Percentiles rank a stretch among this genome's conserved stretches.
Evolutionary conservation across 2,797 vertebrate species (phyloP).

Genomic region (Microtus obscurus): DNA sequence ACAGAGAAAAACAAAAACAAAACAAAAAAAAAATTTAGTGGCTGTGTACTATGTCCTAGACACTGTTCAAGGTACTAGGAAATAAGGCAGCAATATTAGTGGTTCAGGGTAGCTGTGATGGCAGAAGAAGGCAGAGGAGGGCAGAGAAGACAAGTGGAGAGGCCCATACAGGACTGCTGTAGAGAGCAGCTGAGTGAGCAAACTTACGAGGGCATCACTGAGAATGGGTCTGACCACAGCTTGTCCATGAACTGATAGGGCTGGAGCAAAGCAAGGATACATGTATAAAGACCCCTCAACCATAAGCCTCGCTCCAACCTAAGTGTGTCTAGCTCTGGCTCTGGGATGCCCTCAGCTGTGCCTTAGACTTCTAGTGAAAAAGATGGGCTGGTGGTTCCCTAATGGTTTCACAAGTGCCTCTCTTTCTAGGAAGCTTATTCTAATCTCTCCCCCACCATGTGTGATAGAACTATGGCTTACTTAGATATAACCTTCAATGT

Average conservation of each 20-base stretch:
- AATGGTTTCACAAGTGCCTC: not conserved
- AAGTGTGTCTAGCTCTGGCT: not conserved
- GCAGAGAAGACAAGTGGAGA: not conserved
- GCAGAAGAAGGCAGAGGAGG: not conserved
- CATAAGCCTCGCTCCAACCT: not conserved
- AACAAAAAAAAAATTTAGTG: not conserved
- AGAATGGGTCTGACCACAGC: not conserved
- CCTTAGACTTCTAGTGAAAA: not conserved
- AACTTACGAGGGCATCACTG: too few species aligned
- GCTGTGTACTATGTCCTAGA: not conserved
- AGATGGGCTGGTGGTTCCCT: not conserved
- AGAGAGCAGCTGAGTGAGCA: not conserved
- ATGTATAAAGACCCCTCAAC: not conserved
- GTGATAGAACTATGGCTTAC: not conserved
- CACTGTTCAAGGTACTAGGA: not conserved
- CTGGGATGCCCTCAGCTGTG: not conserved
- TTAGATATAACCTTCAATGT: not conserved
- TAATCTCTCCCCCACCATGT: not conserved
- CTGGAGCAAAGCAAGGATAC: not conserved
- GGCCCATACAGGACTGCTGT: not conserved
- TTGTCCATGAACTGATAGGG: not conserved
- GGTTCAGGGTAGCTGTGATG: not conserved
- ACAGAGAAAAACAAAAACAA: too few species aligned
- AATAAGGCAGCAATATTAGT: not conserved
- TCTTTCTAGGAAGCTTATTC: not conserved